Evolutionary conservation across 2,888 invertebrate species (phyloP).

Genomic region (Anoplius nigerrimus): DNA sequence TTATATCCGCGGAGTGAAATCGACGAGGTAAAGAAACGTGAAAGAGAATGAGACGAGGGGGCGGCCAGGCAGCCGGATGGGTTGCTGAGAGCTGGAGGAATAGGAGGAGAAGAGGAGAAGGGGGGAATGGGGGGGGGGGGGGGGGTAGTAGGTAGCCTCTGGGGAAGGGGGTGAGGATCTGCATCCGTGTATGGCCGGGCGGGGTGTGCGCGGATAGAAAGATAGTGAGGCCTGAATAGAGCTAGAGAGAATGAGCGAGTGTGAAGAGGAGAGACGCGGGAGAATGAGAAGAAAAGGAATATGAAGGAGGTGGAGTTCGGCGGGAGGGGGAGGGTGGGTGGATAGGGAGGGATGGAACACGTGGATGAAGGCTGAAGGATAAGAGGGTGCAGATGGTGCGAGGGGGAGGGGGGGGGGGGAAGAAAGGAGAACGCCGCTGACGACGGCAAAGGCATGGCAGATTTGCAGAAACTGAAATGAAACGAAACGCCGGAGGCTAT

Average conservation of each 20-base stretch:
- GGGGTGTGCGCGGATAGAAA: not conserved
- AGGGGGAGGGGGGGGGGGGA: not conserved
- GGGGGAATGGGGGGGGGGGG: constrained; percentile 25
- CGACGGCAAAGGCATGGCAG: constrained; percentile 9
- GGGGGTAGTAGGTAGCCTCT: constrained; percentile 11
- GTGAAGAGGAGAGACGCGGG: constrained; percentile 29
- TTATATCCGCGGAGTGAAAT: constrained; percentile 17
- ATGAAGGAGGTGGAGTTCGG: constrained; percentile 24
- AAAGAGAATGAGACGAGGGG: constrained; percentile 28
- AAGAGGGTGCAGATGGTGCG: constrained; percentile 2
- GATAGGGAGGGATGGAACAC: constrained; percentile 26
- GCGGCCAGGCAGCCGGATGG: constrained; percentile 28
- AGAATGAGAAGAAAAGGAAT: constrained; percentile 27
- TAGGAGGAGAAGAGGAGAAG: constrained; percentile 16
- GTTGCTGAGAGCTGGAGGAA: constrained; percentile 27
- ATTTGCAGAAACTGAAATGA: constrained; percentile 68
- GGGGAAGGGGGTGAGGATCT: not conserved
- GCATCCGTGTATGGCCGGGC: not conserved
- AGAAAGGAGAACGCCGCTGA: constrained; percentile 6
- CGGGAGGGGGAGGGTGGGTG: constrained; percentile 27
- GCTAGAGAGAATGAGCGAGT: constrained; percentile 18
- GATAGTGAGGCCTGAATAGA: constrained; percentile 7
- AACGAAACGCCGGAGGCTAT: constrained; percentile 68
- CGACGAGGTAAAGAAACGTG: constrained; percentile 11
- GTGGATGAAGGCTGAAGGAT: constrained; percentile 9